These are phyloP conservation scores for Bothrops jararaca DNA, from an alignment of 2,113 vertebrate genomes.

Conservation along the genomic window DNA sequence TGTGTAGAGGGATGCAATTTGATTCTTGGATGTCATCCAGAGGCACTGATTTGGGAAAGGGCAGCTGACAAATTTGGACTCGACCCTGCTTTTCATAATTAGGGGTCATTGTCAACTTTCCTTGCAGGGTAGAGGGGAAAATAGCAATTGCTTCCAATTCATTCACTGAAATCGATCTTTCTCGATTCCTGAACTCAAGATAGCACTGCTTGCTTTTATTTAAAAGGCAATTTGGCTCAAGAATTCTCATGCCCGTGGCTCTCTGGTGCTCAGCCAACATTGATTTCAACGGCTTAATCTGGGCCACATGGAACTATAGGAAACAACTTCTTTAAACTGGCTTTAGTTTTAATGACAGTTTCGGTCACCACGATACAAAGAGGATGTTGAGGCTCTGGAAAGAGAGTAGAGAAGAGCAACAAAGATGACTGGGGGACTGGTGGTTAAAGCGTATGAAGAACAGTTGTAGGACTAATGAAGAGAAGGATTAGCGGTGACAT, in stretches of 20 bases:
- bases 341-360: neutral
- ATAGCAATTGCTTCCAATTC: slow-evolving; percentile 42
- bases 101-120: neutral
- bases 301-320: slow-evolving; percentile 22
- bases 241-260: neutral
- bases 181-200: slow-evolving; percentile 24
- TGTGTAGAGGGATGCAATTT: slow-evolving; percentile 34
- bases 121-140: slow-evolving; percentile 25
- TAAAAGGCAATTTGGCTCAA: slow-evolving; percentile 10
- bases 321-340: neutral
- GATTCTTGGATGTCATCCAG: slow-evolving; percentile 43
- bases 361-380: neutral
- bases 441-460: too few relatives aligned
- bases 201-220: slow-evolving; percentile 19
- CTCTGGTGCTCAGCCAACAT: slow-evolving; percentile 22
- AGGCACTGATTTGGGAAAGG: slow-evolving; percentile 51
- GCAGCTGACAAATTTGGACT: slow-evolving; percentile 55
- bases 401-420: neutral
- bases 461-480: too few relatives aligned
- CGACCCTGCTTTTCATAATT: slow-evolving; percentile 26
- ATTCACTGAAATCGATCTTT: slow-evolving; percentile 14
- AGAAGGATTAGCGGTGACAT: too few relatives aligned
- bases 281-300: slow-evolving; percentile 11
- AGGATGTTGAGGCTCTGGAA: neutral
- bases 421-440: too few relatives aligned